A percentile compares a stretch with the other conserved stretches of the same genome.
phyloP scores from a whole-genome alignment of 1,140 invertebrate species.

The Globodera rostochiensis region DNA sequence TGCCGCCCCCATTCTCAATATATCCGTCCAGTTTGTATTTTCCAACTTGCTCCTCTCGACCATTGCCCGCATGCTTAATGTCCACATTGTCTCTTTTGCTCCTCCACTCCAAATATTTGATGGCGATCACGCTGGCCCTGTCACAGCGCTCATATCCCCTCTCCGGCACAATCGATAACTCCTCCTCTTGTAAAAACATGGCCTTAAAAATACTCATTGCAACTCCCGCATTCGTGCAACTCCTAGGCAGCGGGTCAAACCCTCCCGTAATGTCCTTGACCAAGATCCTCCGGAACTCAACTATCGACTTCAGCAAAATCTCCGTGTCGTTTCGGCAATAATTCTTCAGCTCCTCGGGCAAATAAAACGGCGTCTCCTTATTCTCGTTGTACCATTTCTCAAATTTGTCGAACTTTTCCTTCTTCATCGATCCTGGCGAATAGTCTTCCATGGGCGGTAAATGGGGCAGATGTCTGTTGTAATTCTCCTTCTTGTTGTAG shows the following conservation, averaged over 20 bases:
- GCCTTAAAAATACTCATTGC: background rate
- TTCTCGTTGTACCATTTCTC: background rate
- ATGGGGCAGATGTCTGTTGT: background rate
- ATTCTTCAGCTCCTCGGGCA: slow-evolving; percentile 1
- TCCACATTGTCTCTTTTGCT: background rate
- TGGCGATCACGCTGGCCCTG: background rate
- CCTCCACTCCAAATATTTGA: background rate
- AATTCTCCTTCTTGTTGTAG: slow-evolving; percentile 4
- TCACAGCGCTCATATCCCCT: background rate
- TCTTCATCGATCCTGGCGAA: slow-evolving; percentile 1
- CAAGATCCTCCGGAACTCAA: no score
- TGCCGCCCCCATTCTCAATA: no score
- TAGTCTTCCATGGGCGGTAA: background rate
- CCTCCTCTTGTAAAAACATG: background rate
- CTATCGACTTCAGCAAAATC: background rate
- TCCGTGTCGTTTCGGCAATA: slow-evolving; percentile 18
- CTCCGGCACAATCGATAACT: background rate
- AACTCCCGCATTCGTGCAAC: background rate
- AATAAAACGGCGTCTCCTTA: slow-evolving; percentile 4
- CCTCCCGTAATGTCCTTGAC: no score
- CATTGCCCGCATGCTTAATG: background rate
- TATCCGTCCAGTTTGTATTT: slow-evolving; percentile 6
- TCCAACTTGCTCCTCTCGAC: background rate
- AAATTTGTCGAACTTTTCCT: slow-evolving; percentile 1
- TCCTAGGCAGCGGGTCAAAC: no score